Conservation (phyloP, 2,113 vertebrate species). For the Dipodomys stephensi region DNA sequence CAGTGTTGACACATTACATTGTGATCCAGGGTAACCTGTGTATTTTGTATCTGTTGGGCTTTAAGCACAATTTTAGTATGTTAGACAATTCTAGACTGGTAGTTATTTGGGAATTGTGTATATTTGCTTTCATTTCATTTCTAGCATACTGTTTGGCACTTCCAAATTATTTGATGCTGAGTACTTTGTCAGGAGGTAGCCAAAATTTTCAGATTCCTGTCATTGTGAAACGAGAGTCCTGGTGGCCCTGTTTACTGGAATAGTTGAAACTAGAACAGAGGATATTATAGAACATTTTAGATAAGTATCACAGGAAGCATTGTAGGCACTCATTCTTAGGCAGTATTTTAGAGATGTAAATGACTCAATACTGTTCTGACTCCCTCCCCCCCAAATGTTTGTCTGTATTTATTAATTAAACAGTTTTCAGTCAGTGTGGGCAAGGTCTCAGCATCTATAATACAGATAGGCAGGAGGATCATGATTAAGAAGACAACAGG, state of each 20-base stretch:
- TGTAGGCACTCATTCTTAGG: neutral
- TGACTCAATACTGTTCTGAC: neutral
- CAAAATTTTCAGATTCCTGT: slow-evolving; percentile 1
- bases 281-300: neutral
- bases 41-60: slow-evolving; percentile 39
- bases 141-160: slow-evolving; percentile 40
- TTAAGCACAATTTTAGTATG: slow-evolving; percentile 56
- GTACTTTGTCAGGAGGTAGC: slow-evolving; percentile 43
- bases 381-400: no score
- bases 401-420: neutral
- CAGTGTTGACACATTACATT: slow-evolving; percentile 59
- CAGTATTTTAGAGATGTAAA: slow-evolving; percentile 23
- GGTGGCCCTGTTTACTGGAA: neutral
- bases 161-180: slow-evolving; percentile 42
- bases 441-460: neutral
- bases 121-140: slow-evolving; percentile 61
- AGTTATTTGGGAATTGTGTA: slow-evolving; percentile 38
- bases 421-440: neutral
- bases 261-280: neutral
- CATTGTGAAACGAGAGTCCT: neutral
- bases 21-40: slow-evolving; percentile 60
- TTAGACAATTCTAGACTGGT: slow-evolving; percentile 35
- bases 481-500: neutral
- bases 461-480: neutral
- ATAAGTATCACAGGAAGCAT: neutral